phyloP scores from a whole-genome alignment of 2,113 vertebrate species.

The Hystrix cristata region DNA sequence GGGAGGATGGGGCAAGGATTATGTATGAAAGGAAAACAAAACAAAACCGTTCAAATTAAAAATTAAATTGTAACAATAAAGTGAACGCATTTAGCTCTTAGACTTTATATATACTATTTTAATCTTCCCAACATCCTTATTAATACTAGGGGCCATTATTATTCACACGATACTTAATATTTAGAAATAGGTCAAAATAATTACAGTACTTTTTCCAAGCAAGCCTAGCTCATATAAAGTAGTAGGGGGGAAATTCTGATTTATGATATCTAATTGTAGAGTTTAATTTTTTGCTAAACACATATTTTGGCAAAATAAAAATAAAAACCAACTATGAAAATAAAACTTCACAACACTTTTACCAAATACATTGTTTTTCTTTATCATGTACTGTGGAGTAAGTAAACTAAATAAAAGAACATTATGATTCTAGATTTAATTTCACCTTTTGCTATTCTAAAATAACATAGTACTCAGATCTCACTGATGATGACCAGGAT shows the following conservation, averaged over 20 bases:
- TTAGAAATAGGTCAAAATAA: constrained; percentile 33
- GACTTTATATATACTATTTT: neutral
- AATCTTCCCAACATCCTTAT: neutral
- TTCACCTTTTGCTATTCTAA: neutral
- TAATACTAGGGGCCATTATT: neutral
- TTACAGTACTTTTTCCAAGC: neutral
- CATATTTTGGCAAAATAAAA: neutral
- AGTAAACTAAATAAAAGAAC: neutral
- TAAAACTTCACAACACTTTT: neutral
- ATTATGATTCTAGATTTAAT: neutral
- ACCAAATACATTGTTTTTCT: neutral
- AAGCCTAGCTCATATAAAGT: neutral
- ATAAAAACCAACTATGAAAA: neutral
- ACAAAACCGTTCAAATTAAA: neutral
- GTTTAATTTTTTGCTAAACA: neutral
- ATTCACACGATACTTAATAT: neutral
- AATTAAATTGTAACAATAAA: neutral
- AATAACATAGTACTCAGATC: neutral
- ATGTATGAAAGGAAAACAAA: neutral
- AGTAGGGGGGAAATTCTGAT: neutral
- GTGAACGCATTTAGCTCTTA: neutral
- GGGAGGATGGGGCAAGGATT: neutral
- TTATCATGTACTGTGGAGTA: neutral
- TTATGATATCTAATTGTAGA: neutral
- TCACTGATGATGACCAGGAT: neutral